phyloP scores from a whole-genome alignment of 35 echinoderm and acorn worm genomes.

The Diadema setosum region DNA sequence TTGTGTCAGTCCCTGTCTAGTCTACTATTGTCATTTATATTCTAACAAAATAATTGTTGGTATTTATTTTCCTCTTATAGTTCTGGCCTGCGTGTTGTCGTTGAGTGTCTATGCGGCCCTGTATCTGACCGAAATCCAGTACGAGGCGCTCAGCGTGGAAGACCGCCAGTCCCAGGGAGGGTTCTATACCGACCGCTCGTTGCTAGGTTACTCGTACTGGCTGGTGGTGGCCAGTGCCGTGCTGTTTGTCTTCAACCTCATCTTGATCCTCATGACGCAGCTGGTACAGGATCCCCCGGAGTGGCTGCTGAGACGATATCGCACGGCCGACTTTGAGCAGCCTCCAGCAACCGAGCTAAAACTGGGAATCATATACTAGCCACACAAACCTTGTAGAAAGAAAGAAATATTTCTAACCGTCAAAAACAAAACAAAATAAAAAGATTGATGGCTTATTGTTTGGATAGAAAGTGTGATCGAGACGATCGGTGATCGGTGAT shows the following conservation, averaged over 20 bases:
- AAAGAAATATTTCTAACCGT: too few relatives aligned
- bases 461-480: too few relatives aligned
- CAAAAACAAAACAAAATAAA: too few relatives aligned
- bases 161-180: neutral
- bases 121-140: neutral
- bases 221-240: neutral
- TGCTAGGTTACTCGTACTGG: slow-evolving; percentile 63
- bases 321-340: neutral
- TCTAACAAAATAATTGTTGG: too few relatives aligned
- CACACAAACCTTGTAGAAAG: too few relatives aligned
- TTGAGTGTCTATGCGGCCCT: slow-evolving; percentile 20
- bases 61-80: slow-evolving; percentile 10
- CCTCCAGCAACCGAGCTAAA: neutral
- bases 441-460: too few relatives aligned
- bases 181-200: slow-evolving; percentile 1
- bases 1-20: too few relatives aligned
- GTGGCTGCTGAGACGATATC: neutral
- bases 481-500: too few relatives aligned
- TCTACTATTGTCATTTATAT: too few relatives aligned
- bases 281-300: slow-evolving; percentile 1
- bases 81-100: neutral
- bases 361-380: neutral
- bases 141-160: neutral
- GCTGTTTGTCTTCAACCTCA: slow-evolving; percentile 32
- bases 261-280: slow-evolving; percentile 39